Conservation (phyloP, 2,888 invertebrate species). For the Tiliacea citrago region DNA sequence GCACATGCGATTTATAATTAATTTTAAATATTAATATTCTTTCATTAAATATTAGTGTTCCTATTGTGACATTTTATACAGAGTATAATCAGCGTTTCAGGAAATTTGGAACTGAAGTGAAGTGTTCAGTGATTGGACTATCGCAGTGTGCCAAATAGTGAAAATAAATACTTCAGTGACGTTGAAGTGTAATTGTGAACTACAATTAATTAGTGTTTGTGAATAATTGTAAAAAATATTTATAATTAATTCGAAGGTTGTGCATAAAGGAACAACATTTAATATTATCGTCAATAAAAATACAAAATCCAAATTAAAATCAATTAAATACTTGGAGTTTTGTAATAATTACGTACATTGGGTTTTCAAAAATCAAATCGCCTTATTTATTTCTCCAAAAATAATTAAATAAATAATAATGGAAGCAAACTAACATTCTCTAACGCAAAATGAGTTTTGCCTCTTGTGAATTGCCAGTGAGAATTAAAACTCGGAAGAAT, state of each 20-base stretch:
- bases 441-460: not conserved
- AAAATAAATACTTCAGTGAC: constrained; percentile 61
- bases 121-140: constrained; percentile 78
- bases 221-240: constrained; percentile 27
- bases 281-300: not conserved
- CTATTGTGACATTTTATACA: constrained; percentile 58
- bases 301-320: constrained; percentile 4
- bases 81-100: constrained; percentile 67
- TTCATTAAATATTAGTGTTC: constrained; percentile 58
- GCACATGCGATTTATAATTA: constrained; percentile 78
- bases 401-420: too few species aligned
- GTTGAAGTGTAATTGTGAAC: constrained; percentile 60
- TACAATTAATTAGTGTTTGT: constrained; percentile 50
- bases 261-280: not conserved
- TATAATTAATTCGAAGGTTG: constrained; percentile 2
- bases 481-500: constrained; percentile 4
- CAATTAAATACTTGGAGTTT: not conserved
- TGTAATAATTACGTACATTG: not conserved
- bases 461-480: not conserved
- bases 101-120: constrained; percentile 75
- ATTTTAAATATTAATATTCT: constrained; percentile 38
- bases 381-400: not conserved
- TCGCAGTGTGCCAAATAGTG: constrained; percentile 78
- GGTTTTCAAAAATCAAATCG: not conserved
- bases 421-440: not conserved